Evolutionary conservation across 2,113 vertebrate genomes (phyloP).

Genomic region (Anguilla japonica): DNA sequence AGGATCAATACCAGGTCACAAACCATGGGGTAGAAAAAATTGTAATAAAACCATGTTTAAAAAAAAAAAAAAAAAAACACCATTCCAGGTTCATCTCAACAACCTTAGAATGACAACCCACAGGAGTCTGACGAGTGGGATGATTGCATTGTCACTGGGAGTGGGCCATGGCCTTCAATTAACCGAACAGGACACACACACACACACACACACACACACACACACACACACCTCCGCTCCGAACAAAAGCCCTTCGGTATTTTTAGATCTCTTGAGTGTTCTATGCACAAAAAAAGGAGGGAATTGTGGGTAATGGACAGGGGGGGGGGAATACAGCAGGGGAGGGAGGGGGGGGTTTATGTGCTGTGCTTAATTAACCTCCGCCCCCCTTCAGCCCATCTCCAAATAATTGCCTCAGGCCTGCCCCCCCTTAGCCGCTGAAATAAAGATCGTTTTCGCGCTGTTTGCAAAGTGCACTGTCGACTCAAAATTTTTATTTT

Average conservation of each 20-base stretch:
- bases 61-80: constrained; percentile 33
- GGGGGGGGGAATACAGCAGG: background rate
- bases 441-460: background rate
- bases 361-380: background rate
- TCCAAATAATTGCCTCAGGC: background rate
- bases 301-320: background rate
- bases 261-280: background rate
- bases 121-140: background rate
- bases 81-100: constrained; percentile 14
- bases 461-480: background rate
- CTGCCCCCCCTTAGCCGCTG: background rate
- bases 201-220: too few species aligned
- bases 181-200: background rate
- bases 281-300: background rate
- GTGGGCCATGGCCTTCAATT: background rate
- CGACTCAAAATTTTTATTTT: background rate
- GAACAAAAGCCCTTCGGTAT: background rate
- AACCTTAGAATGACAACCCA: background rate
- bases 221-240: background rate
- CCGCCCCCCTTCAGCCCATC: background rate
- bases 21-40: background rate
- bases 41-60: background rate
- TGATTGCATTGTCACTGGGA: background rate
- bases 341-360: background rate
- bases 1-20: constrained; percentile 9